Evolutionary conservation across 2,888 invertebrate species (phyloP).

Genomic region (Andricus quercusramuli): DNA sequence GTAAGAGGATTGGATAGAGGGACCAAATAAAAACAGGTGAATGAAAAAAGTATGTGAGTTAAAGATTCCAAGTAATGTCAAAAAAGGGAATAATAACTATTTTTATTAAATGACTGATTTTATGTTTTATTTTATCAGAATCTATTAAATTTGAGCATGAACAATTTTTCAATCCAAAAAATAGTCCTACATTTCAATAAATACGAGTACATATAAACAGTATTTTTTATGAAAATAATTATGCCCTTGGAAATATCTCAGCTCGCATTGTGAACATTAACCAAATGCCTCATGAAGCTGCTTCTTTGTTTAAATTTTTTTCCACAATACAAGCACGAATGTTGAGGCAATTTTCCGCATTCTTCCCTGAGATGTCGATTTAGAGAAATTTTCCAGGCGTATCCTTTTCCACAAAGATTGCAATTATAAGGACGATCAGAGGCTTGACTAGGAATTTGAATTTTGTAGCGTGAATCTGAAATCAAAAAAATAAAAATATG

Average conservation of each 20-base stretch:
- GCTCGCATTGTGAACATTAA: constrained; percentile 43
- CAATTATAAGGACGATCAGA: constrained; percentile 76
- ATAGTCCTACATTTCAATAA: background rate
- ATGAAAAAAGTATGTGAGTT: background rate
- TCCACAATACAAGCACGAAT: constrained; percentile 72
- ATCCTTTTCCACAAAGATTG: constrained; percentile 89
- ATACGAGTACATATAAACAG: background rate
- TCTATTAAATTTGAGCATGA: background rate
- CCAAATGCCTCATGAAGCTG: constrained; percentile 65
- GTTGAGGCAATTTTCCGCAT: constrained; percentile 74
- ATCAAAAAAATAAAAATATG: constrained; percentile 5
- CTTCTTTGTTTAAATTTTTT: constrained; percentile 71
- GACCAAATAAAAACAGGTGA: background rate
- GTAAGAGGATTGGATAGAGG: background rate
- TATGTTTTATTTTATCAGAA: background rate
- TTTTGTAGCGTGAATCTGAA: constrained; percentile 26
- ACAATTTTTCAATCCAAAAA: background rate
- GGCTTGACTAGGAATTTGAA: background rate
- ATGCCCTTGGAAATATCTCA: background rate
- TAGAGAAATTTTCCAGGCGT: constrained; percentile 81
- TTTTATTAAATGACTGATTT: background rate
- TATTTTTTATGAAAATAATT: background rate
- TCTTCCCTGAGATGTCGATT: constrained; percentile 78
- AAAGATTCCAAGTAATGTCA: too few relatives aligned
- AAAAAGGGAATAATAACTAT: background rate